phyloP scores from a whole-genome alignment of 2,797 vertebrate species.

The Ambastaia sidthimunki region DNA sequence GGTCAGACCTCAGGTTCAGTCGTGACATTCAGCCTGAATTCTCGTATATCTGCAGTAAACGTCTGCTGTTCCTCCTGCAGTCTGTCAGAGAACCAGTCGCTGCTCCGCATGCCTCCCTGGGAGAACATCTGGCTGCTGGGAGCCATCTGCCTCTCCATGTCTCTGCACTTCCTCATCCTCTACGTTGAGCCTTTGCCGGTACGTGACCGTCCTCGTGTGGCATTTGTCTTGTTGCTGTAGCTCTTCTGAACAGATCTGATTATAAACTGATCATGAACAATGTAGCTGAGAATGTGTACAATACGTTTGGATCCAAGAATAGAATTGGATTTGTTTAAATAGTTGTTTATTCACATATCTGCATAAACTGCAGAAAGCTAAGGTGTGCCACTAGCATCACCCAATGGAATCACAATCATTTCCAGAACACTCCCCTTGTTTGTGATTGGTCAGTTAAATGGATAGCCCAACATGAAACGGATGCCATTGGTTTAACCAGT shows the following conservation, averaged over 20 bases:
- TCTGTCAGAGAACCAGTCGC: conserved; percentile 95
- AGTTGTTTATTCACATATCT: background rate
- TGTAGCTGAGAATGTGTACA: background rate
- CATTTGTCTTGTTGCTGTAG: background rate
- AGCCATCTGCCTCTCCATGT: conserved; percentile 98
- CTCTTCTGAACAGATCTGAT: background rate
- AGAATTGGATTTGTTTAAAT: background rate
- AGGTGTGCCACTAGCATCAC: no score
- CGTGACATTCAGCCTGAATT: background rate
- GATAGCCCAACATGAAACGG: no score
- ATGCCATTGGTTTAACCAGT: no score
- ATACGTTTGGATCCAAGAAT: background rate
- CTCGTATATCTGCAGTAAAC: background rate
- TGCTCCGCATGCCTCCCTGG: conserved; percentile 97
- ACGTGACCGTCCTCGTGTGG: conserved; percentile 53
- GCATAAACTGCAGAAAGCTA: no score
- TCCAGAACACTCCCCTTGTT: no score
- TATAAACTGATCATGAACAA: background rate
- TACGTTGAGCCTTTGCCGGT: conserved; percentile 97
- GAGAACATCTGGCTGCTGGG: conserved; percentile 97
- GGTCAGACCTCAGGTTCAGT: conserved; percentile 72
- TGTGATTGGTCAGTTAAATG: no score
- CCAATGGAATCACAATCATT: no score
- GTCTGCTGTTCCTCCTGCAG: conserved; percentile 65
- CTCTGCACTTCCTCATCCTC: conserved; percentile 97